Conservation (phyloP, 2,797 vertebrate genomes). For the Acanthurus leucopareius region DNA sequence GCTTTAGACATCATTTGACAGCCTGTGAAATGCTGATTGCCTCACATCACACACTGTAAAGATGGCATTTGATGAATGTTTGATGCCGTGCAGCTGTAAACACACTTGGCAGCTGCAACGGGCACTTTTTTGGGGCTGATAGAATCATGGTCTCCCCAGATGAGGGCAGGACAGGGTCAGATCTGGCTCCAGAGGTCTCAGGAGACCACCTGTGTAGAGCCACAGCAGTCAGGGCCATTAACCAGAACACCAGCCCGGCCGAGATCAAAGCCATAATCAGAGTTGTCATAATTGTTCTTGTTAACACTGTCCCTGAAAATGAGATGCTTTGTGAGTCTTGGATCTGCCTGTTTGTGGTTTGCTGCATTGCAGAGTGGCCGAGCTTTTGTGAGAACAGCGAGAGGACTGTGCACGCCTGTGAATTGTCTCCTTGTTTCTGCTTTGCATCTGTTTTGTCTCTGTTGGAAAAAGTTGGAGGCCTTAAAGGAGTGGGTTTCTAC, state of each 20-base stretch:
- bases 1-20: constrained; percentile 87
- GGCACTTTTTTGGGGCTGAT: constrained; percentile 74
- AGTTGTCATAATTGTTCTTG: constrained; percentile 80
- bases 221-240: constrained; percentile 73
- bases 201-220: constrained; percentile 79
- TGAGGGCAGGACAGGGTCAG: constrained; percentile 82
- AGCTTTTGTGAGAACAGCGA: constrained; percentile 63
- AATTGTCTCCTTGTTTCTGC: constrained; percentile 76
- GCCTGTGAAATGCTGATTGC: constrained; percentile 90
- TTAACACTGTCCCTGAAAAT: constrained; percentile 76
- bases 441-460: constrained; percentile 81
- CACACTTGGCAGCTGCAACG: constrained; percentile 87
- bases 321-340: constrained; percentile 72
- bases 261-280: constrained; percentile 80
- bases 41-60: constrained; percentile 89
- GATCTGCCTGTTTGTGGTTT: constrained; percentile 61
- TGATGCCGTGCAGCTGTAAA: constrained; percentile 88
- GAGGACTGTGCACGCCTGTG: constrained; percentile 62
- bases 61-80: constrained; percentile 90
- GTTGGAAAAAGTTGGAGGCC: constrained; percentile 80
- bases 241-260: constrained; percentile 71
- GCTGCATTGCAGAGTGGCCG: constrained; percentile 72
- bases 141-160: constrained; percentile 75
- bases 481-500: constrained; percentile 74
- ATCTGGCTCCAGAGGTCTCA: constrained; percentile 74